A percentile compares a stretch with the other conserved stretches of the same genome.
Conservation (phyloP, 2,888 invertebrate genomes). For the Schrankia costaestrigalis region DNA sequence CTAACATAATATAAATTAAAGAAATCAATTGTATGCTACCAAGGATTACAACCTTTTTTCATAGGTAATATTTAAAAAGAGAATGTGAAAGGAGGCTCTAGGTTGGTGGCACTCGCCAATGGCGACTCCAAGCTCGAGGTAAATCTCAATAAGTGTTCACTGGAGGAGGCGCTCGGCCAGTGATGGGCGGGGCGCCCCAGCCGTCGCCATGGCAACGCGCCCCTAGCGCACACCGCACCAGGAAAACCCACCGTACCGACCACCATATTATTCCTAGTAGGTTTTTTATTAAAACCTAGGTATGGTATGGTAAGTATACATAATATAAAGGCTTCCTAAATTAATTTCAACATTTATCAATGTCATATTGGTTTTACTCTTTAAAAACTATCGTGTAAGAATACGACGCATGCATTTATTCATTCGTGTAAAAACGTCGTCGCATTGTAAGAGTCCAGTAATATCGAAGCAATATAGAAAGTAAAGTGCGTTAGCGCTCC, state of each 20-base stretch:
- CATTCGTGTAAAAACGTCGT: slow-evolving; percentile 29
- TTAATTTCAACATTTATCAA: slow-evolving; percentile 2
- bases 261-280: slow-evolving; percentile 21
- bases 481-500: slow-evolving; percentile 73
- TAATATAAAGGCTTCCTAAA: slow-evolving; percentile 4
- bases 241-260: slow-evolving; percentile 37
- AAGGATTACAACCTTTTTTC: no score
- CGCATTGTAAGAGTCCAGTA: slow-evolving; percentile 42
- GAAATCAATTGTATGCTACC: no score
- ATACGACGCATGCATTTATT: slow-evolving; percentile 16
- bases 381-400: slow-evolving; percentile 10
- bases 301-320: no score
- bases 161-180: slow-evolving; percentile 46
- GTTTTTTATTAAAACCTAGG: no score
- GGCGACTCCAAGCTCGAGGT: slow-evolving; percentile 51
- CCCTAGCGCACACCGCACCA: slow-evolving; percentile 45
- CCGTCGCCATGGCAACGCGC: slow-evolving; percentile 65
- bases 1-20: no score
- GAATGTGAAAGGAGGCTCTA: slow-evolving; percentile 18
- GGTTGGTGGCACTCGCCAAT: slow-evolving; percentile 53
- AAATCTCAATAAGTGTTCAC: slow-evolving; percentile 55
- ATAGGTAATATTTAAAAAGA: slow-evolving; percentile 11
- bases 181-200: slow-evolving; percentile 67
- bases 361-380: slow-evolving; percentile 1
- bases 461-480: slow-evolving; percentile 68